Percentiles rank a stretch among this genome's conserved stretches.
phyloP scores from a whole-genome alignment of 2,888 invertebrate genomes.

The Brenthis ino region DNA sequence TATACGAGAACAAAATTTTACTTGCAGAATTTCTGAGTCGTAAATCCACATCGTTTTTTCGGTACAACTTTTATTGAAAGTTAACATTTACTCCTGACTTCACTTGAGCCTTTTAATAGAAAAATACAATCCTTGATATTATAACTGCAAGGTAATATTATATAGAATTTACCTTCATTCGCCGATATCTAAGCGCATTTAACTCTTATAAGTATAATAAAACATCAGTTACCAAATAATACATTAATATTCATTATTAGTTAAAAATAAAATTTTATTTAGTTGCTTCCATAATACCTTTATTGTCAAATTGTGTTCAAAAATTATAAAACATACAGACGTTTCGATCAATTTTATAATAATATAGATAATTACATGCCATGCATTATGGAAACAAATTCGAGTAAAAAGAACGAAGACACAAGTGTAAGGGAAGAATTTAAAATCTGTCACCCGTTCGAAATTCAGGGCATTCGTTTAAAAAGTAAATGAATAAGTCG shows the following conservation, averaged over 20 bases:
- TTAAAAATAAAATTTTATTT: no score
- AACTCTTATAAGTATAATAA: no score
- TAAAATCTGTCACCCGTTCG: constrained; percentile 79
- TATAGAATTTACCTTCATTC: no score
- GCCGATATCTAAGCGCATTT: no score
- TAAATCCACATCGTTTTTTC: constrained; percentile 60
- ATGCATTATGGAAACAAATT: constrained; percentile 78
- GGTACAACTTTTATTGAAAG: constrained; percentile 60
- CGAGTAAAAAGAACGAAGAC: constrained; percentile 56
- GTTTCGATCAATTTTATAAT: not conserved
- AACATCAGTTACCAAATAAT: no score
- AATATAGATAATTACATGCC: constrained; percentile 64
- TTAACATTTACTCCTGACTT: not conserved
- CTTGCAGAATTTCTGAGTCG: constrained; percentile 53
- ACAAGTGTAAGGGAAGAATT: constrained; percentile 81
- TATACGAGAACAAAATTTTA: constrained; percentile 45
- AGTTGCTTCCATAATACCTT: no score
- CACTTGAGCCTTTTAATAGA: not conserved
- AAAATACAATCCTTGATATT: no score
- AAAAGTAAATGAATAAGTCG: constrained; percentile 68
- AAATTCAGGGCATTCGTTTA: constrained; percentile 72
- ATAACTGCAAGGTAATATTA: no score
- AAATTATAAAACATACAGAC: not conserved
- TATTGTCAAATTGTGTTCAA: no score
- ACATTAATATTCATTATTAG: no score